Percentiles rank a stretch among this genome's conserved stretches.
phyloP scores from a whole-genome alignment of 2,888 invertebrate species.

The Drosophila cyrtoloma region DNA sequence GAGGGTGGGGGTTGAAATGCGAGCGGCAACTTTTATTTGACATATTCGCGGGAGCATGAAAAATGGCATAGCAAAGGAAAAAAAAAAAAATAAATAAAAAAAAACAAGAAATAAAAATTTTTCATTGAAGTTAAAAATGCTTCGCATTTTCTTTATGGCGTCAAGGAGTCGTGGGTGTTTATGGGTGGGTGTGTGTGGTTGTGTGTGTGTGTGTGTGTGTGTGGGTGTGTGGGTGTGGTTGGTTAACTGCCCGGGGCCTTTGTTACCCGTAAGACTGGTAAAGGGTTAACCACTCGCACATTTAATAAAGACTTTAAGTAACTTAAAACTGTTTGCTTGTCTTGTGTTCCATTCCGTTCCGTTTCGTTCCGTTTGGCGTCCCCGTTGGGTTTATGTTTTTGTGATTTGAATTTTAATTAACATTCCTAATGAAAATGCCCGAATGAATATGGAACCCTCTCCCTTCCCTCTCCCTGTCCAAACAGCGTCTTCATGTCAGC shows the following conservation, averaged over 20 bases:
- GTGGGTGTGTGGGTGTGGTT: neutral
- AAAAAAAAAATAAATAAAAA: slow-evolving; percentile 31
- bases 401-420: slow-evolving; percentile 78
- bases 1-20: neutral
- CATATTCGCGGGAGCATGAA: slow-evolving; percentile 77
- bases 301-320: slow-evolving; percentile 80
- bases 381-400: slow-evolving; percentile 43
- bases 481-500: slow-evolving; percentile 1
- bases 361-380: slow-evolving; percentile 23
- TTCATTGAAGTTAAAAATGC: slow-evolving; percentile 74
- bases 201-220: neutral
- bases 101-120: slow-evolving; percentile 38
- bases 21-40: slow-evolving; percentile 71
- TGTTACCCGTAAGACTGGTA: slow-evolving; percentile 31
- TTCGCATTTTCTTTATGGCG: slow-evolving; percentile 66
- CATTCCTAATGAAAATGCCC: slow-evolving; percentile 69
- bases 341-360: slow-evolving; percentile 16
- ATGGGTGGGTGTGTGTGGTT: slow-evolving; percentile 3
- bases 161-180: slow-evolving; percentile 2
- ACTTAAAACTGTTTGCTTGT: slow-evolving; percentile 79
- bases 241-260: slow-evolving; percentile 29
- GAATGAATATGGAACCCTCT: slow-evolving; percentile 16
- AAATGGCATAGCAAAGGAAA: slow-evolving; percentile 60
- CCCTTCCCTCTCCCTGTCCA: neutral
- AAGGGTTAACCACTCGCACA: slow-evolving; percentile 75